phyloP scores from a whole-genome alignment of 2,113 vertebrate genomes.

The Hippolais icterina region DNA sequence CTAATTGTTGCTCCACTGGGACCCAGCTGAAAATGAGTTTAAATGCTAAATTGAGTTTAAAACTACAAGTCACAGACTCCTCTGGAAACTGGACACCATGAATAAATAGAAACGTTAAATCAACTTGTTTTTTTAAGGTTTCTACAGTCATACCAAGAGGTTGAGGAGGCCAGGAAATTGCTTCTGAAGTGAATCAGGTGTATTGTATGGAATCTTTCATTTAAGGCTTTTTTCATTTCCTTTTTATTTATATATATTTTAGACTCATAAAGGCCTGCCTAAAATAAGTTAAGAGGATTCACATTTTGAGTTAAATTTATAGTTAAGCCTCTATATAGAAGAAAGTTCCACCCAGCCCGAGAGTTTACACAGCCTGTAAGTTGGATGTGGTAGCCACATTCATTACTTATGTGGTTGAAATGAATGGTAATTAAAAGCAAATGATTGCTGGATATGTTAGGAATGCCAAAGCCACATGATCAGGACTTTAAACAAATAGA shows the following conservation, averaged over 20 bases:
- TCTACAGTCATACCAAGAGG: constrained; percentile 54
- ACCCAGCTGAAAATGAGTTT: constrained; percentile 78
- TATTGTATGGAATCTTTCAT: constrained; percentile 58
- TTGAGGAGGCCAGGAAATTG: constrained; percentile 57
- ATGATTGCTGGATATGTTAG: constrained; percentile 59
- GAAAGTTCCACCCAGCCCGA: constrained; percentile 2
- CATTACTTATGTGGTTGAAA: constrained; percentile 67
- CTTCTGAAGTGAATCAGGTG: constrained; percentile 74
- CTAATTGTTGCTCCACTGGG: constrained; percentile 74
- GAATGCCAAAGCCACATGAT: constrained; percentile 65
- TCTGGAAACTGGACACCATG: constrained; percentile 75
- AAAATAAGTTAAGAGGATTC: constrained; percentile 65
- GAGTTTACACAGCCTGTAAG: constrained; percentile 25
- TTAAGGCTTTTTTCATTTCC: constrained; percentile 60
- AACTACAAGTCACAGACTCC: constrained; percentile 68
- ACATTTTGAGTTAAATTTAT: constrained; percentile 23
- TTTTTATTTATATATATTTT: constrained; percentile 61
- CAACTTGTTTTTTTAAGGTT: constrained; percentile 74
- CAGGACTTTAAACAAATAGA: constrained; percentile 63
- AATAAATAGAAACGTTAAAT: constrained; percentile 79
- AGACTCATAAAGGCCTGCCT: constrained; percentile 25
- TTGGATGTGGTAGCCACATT: constrained; percentile 33
- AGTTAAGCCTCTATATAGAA: constrained; percentile 19
- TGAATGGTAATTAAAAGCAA: constrained; percentile 75
- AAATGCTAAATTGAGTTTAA: constrained; percentile 80